Evolutionary conservation across 2,888 invertebrate species (phyloP), one percentile per base, ranked within the genome.

Genomic region (Ophion obscuratus): DNA sequence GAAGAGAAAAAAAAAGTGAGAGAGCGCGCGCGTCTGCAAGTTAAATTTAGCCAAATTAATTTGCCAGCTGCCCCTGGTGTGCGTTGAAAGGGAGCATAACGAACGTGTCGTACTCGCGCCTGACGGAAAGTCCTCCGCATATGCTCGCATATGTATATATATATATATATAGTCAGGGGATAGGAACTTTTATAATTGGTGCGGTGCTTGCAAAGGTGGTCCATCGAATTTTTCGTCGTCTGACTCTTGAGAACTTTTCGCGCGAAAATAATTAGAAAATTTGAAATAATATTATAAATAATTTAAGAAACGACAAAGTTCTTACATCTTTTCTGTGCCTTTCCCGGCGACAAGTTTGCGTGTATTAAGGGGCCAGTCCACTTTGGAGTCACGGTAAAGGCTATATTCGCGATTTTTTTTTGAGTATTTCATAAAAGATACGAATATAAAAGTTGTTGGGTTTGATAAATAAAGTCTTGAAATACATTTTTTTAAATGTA

Each of bases 11-110:
- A 53, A 64, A 73, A 61, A 77, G 27, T 57, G 47, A 11, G 47
- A 14, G 14, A 47, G 47, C 47, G 47, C 47, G 67, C 44, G 44
- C 75, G 84, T 71, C 81, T 73, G 84, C 74, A 70, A 87, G 88
- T 87, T 89, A 88, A 89, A 89, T 87, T 89, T 88, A 88, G 85
- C 83, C 81, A 86, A 88, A 89, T 89, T 88, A 89, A 88, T 88
- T 87, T 86, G 84, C 86, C 88, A 87, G 87, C 87, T 82, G 86
- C 79, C 74, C 14, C 36, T 67, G 57, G 17, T 66, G 71, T 62
- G 73, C 79, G 78, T 78, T 67, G 80, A 83, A 86, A 75, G 80
- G 59, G 83, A 88, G 86, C 81, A 74, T 78, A 85, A 84, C 81
- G 83, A 83, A 81, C 77, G 79, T 75, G 81, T 83, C 85, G 83